Evolutionary conservation across 2,113 vertebrate genomes (phyloP), one percentile per base, ranked within the genome.

Genomic region (Hyperopisus bebe): DNA sequence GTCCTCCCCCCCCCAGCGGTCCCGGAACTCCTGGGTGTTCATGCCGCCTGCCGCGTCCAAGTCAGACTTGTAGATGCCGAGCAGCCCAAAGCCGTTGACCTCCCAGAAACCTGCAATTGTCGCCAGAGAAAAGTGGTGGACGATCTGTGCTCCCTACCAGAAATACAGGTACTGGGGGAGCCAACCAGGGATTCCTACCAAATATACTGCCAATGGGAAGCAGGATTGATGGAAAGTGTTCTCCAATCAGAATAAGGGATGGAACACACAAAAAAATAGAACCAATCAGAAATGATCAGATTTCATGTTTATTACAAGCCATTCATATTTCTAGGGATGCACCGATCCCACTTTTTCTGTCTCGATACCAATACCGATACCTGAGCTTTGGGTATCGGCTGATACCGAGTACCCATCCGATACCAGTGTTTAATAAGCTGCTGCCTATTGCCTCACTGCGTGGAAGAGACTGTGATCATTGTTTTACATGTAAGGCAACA

Each of bases 31-130:
- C 93, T 94, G 94, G 27, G 96, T 97, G 91, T 97, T 97, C 97
- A 97, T 97, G 91, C 97, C 97, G 24, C 97, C 97, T 0, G 97
- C 95, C 80, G 90, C 93, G 91, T 96, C 95, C 92, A 97, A 93
- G 93, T 97, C 97, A 21, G 96, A 97, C 91, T 97, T 97, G 93
- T 96, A 97, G 92, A 97, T 97, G 51, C 96, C 97, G 5, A 97
- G 92, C 58, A 97, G 95, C 17, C 97, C 97, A 87, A 97, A 97
- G 0, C 96, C 97, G 39, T 97, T 97, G 88, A 97, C 96, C 86
- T 97, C 97, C 97, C 97, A 97, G 92, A 96, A 97, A 77, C 97
- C 97, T 97, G 93, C 27, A 19, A 70, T 92, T 7, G 3, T 51
- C 0, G 46, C 17, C 1, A 90, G 80, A 58, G 51, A 48, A 50